Evolutionary conservation across 2,113 vertebrate species (phyloP).

Genomic region (Drymodes brunneopygia): DNA sequence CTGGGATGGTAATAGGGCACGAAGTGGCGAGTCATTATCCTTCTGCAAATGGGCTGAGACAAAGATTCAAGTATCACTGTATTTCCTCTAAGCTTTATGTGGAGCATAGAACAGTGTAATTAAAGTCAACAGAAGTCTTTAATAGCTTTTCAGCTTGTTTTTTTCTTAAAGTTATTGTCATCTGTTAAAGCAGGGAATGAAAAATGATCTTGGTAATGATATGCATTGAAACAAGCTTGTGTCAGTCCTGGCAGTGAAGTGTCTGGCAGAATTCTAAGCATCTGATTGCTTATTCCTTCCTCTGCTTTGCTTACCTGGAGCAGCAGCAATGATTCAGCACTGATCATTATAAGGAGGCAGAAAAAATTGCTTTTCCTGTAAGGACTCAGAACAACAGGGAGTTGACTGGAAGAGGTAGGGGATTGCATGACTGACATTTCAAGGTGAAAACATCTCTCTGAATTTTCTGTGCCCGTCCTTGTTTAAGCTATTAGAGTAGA

Average conservation of each 20-base stretch:
- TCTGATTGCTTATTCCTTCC: not conserved
- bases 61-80: not conserved
- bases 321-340: not conserved
- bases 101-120: not conserved
- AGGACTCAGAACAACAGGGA: not conserved
- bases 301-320: constrained; percentile 18
- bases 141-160: constrained; percentile 12
- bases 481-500: not conserved
- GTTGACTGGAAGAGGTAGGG: not conserved
- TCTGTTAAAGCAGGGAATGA: constrained; percentile 15
- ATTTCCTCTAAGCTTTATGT: not conserved
- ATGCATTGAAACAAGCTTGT: not conserved
- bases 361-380: not conserved
- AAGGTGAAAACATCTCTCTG: not conserved
- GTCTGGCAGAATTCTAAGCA: not conserved
- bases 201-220: not conserved
- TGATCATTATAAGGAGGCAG: not conserved
- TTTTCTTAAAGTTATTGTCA: constrained; percentile 15
- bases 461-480: not conserved
- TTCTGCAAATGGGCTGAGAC: constrained; percentile 30
- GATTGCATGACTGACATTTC: not conserved
- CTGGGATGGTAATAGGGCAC: constrained; percentile 19
- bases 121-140: constrained; percentile 27
- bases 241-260: not conserved
- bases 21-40: constrained; percentile 7